A percentile compares a stretch with the other conserved stretches of the same genome.
Conservation (phyloP, 2,797 vertebrate species). For the Botia almorhae region DNA sequence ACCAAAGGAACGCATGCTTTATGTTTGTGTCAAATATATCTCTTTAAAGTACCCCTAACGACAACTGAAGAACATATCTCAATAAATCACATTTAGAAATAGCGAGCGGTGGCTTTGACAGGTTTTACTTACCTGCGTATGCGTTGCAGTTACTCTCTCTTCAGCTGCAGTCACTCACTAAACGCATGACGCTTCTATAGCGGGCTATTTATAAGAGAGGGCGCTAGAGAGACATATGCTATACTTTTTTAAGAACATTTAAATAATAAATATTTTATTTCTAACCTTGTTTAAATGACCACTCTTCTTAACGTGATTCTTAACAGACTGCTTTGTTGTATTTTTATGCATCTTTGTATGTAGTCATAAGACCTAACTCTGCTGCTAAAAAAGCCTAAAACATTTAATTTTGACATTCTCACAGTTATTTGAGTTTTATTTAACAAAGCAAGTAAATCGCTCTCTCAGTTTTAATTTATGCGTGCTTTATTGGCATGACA, state of each 20-base stretch:
- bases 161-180: slow-evolving; percentile 77
- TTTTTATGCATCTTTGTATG: too few species aligned
- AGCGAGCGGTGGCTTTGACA: slow-evolving; percentile 12
- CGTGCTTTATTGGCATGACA: too few species aligned
- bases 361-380: background rate
- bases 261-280: too few species aligned
- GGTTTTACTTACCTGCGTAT: slow-evolving; percentile 76
- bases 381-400: too few species aligned
- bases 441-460: slow-evolving; percentile 39
- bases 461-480: too few species aligned
- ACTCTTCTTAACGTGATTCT: too few species aligned
- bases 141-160: slow-evolving; percentile 78
- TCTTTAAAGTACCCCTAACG: background rate
- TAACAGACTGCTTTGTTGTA: too few species aligned
- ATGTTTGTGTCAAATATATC: background rate
- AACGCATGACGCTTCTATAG: slow-evolving; percentile 64
- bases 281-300: too few species aligned
- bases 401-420: too few species aligned
- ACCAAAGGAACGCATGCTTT: slow-evolving; percentile 43
- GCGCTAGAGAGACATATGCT: slow-evolving; percentile 67
- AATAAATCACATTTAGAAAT: background rate
- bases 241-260: too few species aligned
- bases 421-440: too few species aligned
- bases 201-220: slow-evolving; percentile 59
- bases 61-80: background rate